Base-by-base conservation (phyloP, 2,797 vertebrate genomes). In the Pterois miles region DNA sequence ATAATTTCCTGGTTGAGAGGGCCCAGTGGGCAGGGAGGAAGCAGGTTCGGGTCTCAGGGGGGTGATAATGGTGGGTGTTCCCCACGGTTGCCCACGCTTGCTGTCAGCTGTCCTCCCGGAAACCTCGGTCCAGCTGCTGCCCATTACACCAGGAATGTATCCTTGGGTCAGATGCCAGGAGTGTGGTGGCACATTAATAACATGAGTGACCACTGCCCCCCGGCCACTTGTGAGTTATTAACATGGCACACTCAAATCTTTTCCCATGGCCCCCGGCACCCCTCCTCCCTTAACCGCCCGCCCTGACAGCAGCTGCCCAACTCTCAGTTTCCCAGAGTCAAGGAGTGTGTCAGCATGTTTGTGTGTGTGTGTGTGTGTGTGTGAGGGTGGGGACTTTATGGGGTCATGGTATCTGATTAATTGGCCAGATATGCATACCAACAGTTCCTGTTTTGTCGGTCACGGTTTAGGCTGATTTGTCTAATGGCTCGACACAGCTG, bases 101-200 rank as follows among this genome's bases (percentile, higher is more conserved):
- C 86, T 91, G 86, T 95, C 95, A 96, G 95, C 95, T 96, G 95
- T 95, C 93, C 89, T 91, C 89, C 91, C 84, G 91, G 94, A 96
- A 95, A 89, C 93, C 82, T 86, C 20, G 22, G 80, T 89, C 94
- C 96, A 95, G 94, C 94, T 94, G 94, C 93, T 93, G 92, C 85
- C 90, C 89, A 93, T 97, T 96, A 96, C 92, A 88, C 89, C 89
- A 94, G 92, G 96, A 96, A 96, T 94, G 94, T 89, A 92, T 94
- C 94, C 89, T 86, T 68, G 93, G 94, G 94, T 93, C 88, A 89
- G 87, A 94, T 92, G 91, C 89, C 92, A 90, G 86, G 77, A 91
- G 89, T 74, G 90, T 87, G 90, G 91, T 92, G 92, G 93, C 92
- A 93, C 92, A 93, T 93, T 94, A 94, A 92, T 94, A 93, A 93